These are phyloP conservation scores for Ciconia maguari DNA, from an alignment of 2,113 vertebrate genomes.

Conservation along the genomic window DNA sequence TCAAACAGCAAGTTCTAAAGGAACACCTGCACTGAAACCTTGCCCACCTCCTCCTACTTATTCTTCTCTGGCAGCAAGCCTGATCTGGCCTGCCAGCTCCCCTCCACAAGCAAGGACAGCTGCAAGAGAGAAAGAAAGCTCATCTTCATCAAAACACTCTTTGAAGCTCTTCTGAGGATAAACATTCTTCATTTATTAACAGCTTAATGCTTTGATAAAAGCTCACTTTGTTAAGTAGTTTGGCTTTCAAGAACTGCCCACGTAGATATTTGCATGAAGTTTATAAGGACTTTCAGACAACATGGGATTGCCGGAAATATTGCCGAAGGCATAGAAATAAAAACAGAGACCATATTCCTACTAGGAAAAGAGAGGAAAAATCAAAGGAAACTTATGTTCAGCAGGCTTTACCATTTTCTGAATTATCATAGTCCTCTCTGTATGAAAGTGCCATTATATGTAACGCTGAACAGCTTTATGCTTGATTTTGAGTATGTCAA, in stretches of 20 bases:
- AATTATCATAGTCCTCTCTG: neutral
- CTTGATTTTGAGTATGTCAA: neutral
- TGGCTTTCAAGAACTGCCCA: slow-evolving; percentile 17
- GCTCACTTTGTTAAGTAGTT: slow-evolving; percentile 67
- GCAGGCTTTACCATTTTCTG: neutral
- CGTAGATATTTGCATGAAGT: slow-evolving; percentile 38
- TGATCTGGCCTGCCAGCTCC: slow-evolving; percentile 12
- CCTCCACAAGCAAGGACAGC: slow-evolving; percentile 44
- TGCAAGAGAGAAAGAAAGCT: slow-evolving; percentile 50
- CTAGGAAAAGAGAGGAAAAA: neutral
- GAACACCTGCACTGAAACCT: slow-evolving; percentile 58
- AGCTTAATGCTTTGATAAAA: slow-evolving; percentile 68
- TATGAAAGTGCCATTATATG: neutral
- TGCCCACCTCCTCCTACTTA: neutral
- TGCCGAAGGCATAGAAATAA: slow-evolving; percentile 13
- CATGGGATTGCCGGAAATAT: slow-evolving; percentile 17
- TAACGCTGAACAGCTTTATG: neutral
- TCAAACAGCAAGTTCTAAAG: slow-evolving; percentile 21
- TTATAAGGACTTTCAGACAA: neutral
- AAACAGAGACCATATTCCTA: neutral
- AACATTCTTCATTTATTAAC: slow-evolving; percentile 68
- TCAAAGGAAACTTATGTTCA: slow-evolving; percentile 26
- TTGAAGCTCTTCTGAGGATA: slow-evolving; percentile 62
- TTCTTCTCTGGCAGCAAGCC: slow-evolving; percentile 45
- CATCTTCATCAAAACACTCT: slow-evolving; percentile 69